These are phyloP conservation scores for Paragorgia papillata DNA, from an alignment of 92 coral and sea anemone species.

Conservation along the genomic window DNA sequence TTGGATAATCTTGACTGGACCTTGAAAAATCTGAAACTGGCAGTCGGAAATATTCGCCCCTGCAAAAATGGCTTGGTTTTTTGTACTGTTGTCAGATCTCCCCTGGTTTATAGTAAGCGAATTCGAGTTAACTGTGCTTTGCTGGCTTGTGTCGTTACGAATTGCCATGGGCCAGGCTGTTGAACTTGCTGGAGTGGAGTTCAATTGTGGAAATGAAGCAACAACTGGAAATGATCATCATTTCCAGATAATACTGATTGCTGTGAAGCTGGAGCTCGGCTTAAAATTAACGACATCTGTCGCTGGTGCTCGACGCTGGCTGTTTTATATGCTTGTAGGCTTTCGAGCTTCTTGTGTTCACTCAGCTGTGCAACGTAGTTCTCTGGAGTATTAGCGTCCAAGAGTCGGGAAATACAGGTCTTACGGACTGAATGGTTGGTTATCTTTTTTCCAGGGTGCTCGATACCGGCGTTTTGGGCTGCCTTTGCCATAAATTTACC, in stretches of 20 bases:
- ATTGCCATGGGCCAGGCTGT: no score
- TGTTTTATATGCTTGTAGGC: slow-evolving; percentile 42
- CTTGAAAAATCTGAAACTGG: slow-evolving; percentile 38
- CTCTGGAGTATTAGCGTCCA: slow-evolving; percentile 48
- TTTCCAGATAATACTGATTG: background rate
- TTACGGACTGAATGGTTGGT: slow-evolving; percentile 33
- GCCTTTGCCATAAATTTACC: slow-evolving; percentile 38
- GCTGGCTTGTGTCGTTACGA: background rate
- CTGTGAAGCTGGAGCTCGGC: background rate
- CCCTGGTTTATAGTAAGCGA: background rate
- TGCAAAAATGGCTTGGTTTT: slow-evolving; percentile 6
- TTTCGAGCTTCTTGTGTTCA: slow-evolving; percentile 39
- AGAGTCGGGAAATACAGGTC: slow-evolving; percentile 42
- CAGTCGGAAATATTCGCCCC: slow-evolving; percentile 48
- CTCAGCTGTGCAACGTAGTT: slow-evolving; percentile 44
- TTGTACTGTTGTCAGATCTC: background rate
- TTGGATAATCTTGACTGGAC: slow-evolving; percentile 41
- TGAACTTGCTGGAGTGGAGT: no score
- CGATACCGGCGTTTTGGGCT: slow-evolving; percentile 41
- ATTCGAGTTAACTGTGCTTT: slow-evolving; percentile 1
- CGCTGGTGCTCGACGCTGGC: slow-evolving; percentile 40
- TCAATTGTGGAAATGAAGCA: background rate
- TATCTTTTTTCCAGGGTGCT: slow-evolving; percentile 25
- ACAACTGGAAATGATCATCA: background rate
- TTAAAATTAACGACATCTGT: slow-evolving; percentile 30